Conservation (phyloP, 1,140 invertebrate species). For the Drosophila bocki region DNA sequence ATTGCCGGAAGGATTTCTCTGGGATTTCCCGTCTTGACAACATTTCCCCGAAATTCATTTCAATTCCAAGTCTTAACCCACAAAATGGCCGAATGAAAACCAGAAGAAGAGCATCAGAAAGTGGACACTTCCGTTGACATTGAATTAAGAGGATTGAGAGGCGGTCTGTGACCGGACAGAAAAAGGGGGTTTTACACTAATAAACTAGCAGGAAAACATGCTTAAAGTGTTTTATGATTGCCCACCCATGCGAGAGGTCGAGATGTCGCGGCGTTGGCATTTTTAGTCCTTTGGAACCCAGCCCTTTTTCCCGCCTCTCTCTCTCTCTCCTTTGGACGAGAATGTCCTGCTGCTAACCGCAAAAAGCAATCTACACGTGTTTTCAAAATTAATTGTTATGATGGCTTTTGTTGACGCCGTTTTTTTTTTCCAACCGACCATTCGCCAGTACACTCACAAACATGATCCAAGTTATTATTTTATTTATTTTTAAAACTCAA, state of each 20-base stretch:
- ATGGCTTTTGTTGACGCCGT: conserved; percentile 81
- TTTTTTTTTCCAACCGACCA: conserved; percentile 52
- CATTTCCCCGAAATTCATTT: conserved; percentile 22
- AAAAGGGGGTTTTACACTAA: conserved; percentile 69
- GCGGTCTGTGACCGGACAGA: conserved; percentile 14
- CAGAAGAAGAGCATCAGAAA: conserved; percentile 54
- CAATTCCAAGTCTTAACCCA: conserved; percentile 2
- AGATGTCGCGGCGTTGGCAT: conserved; percentile 66
- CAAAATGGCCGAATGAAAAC: neutral
- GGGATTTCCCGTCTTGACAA: conserved; percentile 17
- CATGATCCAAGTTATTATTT: neutral
- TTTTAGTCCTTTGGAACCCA: conserved; percentile 40
- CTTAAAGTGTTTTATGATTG: conserved; percentile 83
- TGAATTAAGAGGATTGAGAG: conserved; percentile 70
- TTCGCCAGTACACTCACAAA: conserved; percentile 3
- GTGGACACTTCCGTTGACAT: conserved; percentile 73
- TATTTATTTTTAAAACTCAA: neutral
- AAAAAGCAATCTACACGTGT: conserved; percentile 84
- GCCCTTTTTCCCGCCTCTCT: conserved; percentile 16
- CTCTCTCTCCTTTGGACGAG: conserved; percentile 8
- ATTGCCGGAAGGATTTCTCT: conserved; percentile 31
- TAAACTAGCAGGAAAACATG: conserved; percentile 82
- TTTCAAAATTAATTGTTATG: conserved; percentile 84
- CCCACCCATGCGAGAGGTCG: conserved; percentile 72
- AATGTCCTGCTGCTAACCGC: conserved; percentile 71